A percentile compares a stretch with the other conserved stretches of the same genome.
Evolutionary conservation across 2,797 vertebrate genomes (phyloP).

Genomic region (Pseudomugil gertrudae): DNA sequence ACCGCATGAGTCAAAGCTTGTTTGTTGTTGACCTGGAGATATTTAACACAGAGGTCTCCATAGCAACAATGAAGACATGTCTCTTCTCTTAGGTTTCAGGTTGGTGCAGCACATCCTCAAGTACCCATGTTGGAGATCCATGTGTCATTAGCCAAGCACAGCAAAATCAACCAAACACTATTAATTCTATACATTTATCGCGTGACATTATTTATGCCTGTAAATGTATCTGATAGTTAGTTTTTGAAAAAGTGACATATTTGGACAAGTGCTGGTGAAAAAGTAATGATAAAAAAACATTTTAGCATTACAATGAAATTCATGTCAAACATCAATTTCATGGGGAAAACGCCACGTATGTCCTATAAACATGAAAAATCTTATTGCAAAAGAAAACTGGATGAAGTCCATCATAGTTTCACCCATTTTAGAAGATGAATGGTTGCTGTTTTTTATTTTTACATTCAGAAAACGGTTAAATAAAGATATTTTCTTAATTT

Average conservation of each 20-base stretch:
- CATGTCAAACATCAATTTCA: background rate
- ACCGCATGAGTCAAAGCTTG: background rate
- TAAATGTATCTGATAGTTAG: background rate
- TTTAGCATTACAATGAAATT: background rate
- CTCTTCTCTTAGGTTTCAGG: conserved; percentile 14
- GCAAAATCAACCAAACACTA: background rate
- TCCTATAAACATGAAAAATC: background rate
- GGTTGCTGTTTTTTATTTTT: background rate
- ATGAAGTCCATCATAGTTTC: background rate
- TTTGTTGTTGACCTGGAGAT: background rate
- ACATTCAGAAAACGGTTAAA: no score
- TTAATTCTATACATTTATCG: background rate
- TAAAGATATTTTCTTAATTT: no score
- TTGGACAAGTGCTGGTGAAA: background rate
- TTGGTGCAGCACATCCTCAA: background rate
- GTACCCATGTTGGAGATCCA: conserved; percentile 23
- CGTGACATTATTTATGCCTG: background rate
- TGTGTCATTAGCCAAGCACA: background rate
- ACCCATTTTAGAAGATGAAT: background rate
- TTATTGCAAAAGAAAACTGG: background rate
- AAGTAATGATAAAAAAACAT: background rate
- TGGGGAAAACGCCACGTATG: background rate
- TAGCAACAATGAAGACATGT: no score
- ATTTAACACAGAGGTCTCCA: no score
- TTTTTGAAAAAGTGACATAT: background rate